A percentile compares a stretch with the other conserved stretches of the same genome.
These are phyloP conservation scores for Acleris holmiana DNA, from an alignment of 2,888 invertebrate genomes.

Conservation along the genomic window DNA sequence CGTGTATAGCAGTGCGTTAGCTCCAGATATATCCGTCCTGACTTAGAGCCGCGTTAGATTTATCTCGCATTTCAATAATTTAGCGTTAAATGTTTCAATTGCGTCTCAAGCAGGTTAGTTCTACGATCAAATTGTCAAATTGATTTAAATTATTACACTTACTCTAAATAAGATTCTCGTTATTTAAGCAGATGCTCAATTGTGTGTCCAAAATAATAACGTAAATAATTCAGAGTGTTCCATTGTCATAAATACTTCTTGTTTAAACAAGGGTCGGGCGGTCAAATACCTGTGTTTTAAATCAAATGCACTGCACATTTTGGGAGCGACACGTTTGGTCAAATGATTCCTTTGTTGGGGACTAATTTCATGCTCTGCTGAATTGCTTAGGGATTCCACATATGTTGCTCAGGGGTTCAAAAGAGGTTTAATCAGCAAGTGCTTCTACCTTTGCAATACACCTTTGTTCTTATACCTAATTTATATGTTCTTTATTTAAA, in stretches of 20 bases:
- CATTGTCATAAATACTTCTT: slow-evolving; percentile 48
- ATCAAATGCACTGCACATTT: slow-evolving; percentile 64
- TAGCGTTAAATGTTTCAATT: slow-evolving; percentile 48
- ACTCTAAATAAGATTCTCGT: slow-evolving; percentile 58
- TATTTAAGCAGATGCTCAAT: slow-evolving; percentile 60
- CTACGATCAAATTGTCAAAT: slow-evolving; percentile 55
- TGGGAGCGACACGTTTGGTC: slow-evolving; percentile 62
- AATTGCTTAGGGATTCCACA: slow-evolving; percentile 54
- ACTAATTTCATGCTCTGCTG: slow-evolving; percentile 63
- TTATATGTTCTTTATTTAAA: not conserved
- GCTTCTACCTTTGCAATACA: slow-evolving; percentile 22
- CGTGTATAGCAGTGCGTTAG: slow-evolving; percentile 50
- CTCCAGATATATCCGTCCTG: slow-evolving; percentile 57
- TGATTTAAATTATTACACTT: slow-evolving; percentile 58
- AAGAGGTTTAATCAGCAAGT: slow-evolving; percentile 24
- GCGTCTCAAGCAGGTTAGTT: slow-evolving; percentile 53
- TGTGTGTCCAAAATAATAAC: slow-evolving; percentile 63
- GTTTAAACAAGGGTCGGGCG: slow-evolving; percentile 54
- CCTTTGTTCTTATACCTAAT: slow-evolving; percentile 4
- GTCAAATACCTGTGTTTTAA: slow-evolving; percentile 78
- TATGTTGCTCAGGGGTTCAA: slow-evolving; percentile 44
- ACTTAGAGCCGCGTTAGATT: slow-evolving; percentile 53
- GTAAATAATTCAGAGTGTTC: slow-evolving; percentile 56
- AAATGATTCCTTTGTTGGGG: slow-evolving; percentile 64
- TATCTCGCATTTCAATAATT: slow-evolving; percentile 58